phyloP scores from a whole-genome alignment of 2,888 invertebrate species.

The Caenorhabditis parvicauda region DNA sequence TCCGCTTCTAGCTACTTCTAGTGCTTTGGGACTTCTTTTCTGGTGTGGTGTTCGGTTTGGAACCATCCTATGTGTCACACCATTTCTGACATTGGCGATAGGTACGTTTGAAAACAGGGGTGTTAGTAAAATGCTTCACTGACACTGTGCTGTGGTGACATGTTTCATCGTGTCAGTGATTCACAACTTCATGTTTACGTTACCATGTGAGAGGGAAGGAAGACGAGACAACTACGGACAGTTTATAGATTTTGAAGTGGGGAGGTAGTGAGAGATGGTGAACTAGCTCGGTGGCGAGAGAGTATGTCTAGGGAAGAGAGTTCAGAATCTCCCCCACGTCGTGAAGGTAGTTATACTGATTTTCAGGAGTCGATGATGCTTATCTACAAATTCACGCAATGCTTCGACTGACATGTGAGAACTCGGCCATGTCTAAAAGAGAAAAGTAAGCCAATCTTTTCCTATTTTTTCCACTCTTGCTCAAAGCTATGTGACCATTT shows the following conservation, averaged over 20 bases:
- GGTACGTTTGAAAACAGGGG: conserved; percentile 16
- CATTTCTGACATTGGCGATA: conserved; percentile 57
- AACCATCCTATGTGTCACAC: conserved; percentile 58
- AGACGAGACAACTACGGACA: neutral
- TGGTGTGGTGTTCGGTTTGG: conserved; percentile 55
- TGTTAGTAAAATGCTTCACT: neutral
- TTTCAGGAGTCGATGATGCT: conserved; percentile 56
- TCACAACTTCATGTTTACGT: neutral
- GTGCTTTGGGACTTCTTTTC: conserved; percentile 56
- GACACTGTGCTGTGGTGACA: neutral
- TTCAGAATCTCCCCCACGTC: too few relatives aligned
- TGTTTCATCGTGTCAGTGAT: neutral
- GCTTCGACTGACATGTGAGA: conserved; percentile 35
- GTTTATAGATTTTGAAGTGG: too few relatives aligned
- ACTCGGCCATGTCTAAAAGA: conserved; percentile 26
- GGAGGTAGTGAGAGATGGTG: too few relatives aligned
- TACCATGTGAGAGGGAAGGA: too few relatives aligned
- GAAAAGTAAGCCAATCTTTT: conserved; percentile 19
- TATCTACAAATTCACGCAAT: conserved; percentile 55
- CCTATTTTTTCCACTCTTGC: too few relatives aligned
- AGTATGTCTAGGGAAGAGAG: too few relatives aligned
- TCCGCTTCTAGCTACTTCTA: conserved; percentile 52
- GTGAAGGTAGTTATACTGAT: too few relatives aligned
- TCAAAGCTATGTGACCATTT: too few relatives aligned
- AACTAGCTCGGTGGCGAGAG: too few relatives aligned